Evolutionary conservation across 2,113 vertebrate species (phyloP), one percentile per base, ranked within the genome.

Genomic region (Toxotes chatareus): DNA sequence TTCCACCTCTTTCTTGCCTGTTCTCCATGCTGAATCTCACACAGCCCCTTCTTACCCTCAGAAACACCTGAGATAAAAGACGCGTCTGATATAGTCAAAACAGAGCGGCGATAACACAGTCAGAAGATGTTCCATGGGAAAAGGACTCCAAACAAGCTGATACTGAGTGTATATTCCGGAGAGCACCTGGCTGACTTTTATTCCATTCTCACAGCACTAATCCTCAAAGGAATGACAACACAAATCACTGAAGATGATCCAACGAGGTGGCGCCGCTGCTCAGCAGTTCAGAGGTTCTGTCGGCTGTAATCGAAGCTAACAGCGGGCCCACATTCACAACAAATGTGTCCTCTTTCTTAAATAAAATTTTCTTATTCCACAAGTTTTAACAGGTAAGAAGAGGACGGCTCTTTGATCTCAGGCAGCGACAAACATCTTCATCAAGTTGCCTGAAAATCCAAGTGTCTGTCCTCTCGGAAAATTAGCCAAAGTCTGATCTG

Each of bases 201-300:
- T 61, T 70, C 38, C 32, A 14, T 56, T 14, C 38, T 64, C 49
- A 31, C 64, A 12, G 5, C 17, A 5, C 57, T 87, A 89, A 89
- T 88, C 88, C 67, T 67, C 51, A 38, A 32, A 78, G 67, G 80
- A 86, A 89, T 78, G 40, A 46, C 63, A 68, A 38, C 55, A 67
- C 12, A 17, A 72, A 62, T 32, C 65, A 19, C 0, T 0, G 59
- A 32, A 14, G 59, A 78, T 12, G 4, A 63, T 3, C 42, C 0
- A 19, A 46, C 12, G 7, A 61, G 21, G 53, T 9, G 61, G 49
- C 36, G 46, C 65, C 21, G n/a, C 17, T 1, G 36, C 36, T 36
- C 36, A 36, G 38, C 2, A 9, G 38, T 7, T 40, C 38, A 40
- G 34, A 47, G 7, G 49, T 40, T 8, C 49, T 21, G 17, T 51